Evolutionary conservation across 2,888 invertebrate genomes (phyloP).

Genomic region (Arenicola marina): DNA sequence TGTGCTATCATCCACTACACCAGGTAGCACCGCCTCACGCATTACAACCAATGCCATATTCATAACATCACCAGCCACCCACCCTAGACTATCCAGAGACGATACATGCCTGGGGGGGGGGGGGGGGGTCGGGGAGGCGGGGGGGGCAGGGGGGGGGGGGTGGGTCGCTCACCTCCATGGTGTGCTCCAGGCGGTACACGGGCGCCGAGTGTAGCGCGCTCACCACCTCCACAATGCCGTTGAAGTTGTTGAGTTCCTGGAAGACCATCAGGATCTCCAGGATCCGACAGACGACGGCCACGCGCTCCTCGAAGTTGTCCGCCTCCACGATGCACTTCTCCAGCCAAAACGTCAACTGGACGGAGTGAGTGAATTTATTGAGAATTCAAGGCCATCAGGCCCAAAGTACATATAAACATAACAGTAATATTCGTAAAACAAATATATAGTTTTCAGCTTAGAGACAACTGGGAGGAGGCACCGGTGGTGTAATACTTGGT

Average conservation of each 20-base stretch:
- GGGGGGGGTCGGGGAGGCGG: too few species aligned
- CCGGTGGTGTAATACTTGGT: too few species aligned
- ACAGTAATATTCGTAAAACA: too few species aligned
- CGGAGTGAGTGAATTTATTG: neutral
- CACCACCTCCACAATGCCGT: constrained; percentile 91
- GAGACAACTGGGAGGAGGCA: too few species aligned
- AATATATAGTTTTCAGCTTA: too few species aligned
- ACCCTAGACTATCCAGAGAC: neutral
- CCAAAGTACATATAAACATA: constrained; percentile 1
- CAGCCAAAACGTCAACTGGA: constrained; percentile 91
- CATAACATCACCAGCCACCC: neutral
- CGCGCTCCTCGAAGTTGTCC: constrained; percentile 93
- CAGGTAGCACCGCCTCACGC: too few species aligned
- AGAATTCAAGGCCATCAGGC: too few species aligned
- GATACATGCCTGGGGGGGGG: neutral
- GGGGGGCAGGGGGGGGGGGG: neutral
- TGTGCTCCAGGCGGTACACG: constrained; percentile 83
- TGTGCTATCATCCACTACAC: too few species aligned
- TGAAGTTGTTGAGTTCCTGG: constrained; percentile 97
- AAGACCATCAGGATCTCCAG: constrained; percentile 94
- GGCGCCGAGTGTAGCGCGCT: constrained; percentile 91
- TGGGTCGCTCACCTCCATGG: constrained; percentile 64
- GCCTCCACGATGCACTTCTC: constrained; percentile 95
- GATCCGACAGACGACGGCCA: constrained; percentile 84
- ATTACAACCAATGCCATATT: too few species aligned